Evolutionary conservation across 2,113 vertebrate genomes (phyloP).

Genomic region (Gracilinanus agilis): DNA sequence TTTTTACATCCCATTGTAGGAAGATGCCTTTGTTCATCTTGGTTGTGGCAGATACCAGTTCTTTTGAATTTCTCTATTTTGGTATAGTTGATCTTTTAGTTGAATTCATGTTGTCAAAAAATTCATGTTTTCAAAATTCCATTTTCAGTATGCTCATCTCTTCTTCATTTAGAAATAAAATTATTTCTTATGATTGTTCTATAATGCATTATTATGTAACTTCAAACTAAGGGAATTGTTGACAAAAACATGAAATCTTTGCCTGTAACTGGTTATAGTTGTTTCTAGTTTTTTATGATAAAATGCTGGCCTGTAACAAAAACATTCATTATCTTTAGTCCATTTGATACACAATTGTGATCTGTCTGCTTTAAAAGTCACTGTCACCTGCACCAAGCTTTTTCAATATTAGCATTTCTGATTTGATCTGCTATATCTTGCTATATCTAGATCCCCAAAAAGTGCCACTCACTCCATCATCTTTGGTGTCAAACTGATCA

Average conservation of each 20-base stretch:
- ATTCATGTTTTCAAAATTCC: background rate
- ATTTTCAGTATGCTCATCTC: background rate
- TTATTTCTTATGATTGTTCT: background rate
- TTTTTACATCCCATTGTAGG: background rate
- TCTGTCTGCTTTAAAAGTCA: background rate
- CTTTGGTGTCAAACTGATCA: background rate
- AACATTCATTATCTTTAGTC: background rate
- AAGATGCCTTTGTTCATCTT: background rate
- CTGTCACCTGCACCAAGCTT: background rate
- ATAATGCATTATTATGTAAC: background rate
- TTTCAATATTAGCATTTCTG: background rate
- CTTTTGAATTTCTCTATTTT: background rate
- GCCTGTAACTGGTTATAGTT: background rate
- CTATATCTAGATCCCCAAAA: background rate
- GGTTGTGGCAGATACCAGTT: background rate
- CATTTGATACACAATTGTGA: background rate
- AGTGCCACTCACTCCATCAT: background rate
- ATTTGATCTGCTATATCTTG: background rate
- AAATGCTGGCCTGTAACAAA: background rate
- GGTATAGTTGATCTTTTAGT: background rate
- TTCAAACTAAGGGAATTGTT: background rate
- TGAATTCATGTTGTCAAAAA: background rate
- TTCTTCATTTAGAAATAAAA: background rate
- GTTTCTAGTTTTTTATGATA: background rate
- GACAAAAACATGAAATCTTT: background rate